phyloP scores from a whole-genome alignment of 2,797 vertebrate species.

The Macropus fuliginosus region DNA sequence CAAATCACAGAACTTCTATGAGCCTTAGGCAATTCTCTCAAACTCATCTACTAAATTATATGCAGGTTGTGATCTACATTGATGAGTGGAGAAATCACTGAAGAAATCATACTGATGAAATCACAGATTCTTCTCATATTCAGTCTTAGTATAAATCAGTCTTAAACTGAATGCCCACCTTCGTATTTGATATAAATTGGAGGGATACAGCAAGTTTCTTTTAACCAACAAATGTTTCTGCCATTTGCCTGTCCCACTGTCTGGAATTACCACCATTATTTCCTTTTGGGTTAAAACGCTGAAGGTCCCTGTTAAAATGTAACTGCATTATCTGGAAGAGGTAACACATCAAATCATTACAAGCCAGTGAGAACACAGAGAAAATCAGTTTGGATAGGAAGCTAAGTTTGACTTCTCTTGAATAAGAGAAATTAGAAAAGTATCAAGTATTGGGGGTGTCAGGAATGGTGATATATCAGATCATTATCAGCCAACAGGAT shows the following conservation, averaged over 20 bases:
- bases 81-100: neutral
- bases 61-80: neutral
- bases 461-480: neutral
- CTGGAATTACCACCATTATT: neutral
- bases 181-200: neutral
- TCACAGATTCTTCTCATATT: neutral
- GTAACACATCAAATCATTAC: neutral
- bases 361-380: neutral
- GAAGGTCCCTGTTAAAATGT: conserved; percentile 35
- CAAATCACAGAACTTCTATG: neutral
- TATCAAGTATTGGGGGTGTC: neutral
- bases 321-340: neutral
- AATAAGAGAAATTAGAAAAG: neutral
- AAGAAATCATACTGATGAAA: neutral
- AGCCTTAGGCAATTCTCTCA: neutral
- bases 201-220: neutral
- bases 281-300: conserved; percentile 1
- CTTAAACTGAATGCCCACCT: neutral
- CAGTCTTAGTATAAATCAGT: neutral
- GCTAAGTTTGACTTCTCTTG: neutral
- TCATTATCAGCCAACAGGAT: no score
- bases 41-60: neutral
- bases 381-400: neutral
- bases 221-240: conserved; percentile 17
- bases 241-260: neutral